These are phyloP conservation scores for Spongilla lacustris DNA, from an alignment of 37 sponge, comb jelly and placozoan species.

Conservation along the genomic window DNA sequence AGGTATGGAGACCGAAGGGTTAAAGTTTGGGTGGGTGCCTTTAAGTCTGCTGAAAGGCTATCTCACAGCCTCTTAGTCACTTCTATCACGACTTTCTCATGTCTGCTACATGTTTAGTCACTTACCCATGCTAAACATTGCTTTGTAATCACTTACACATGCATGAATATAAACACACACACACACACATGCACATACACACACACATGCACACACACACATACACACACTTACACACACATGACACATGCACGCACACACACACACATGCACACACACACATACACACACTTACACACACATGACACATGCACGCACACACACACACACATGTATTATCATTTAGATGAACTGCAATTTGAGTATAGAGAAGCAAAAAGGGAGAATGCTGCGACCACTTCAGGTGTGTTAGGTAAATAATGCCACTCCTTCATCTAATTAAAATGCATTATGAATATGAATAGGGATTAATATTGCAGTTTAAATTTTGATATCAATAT, in stretches of 20 bases:
- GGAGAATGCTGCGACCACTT: not conserved
- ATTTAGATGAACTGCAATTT: not conserved
- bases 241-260: not conserved
- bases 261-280: not conserved
- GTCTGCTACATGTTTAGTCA: no score
- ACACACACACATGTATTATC: not conserved
- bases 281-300: not conserved
- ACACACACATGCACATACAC: not conserved
- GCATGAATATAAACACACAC: not conserved
- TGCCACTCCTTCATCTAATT: not conserved
- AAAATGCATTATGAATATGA: no score
- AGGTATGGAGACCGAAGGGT: not conserved
- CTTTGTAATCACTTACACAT: not conserved
- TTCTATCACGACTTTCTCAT: no score
- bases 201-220: not conserved
- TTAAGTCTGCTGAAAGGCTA: no score
- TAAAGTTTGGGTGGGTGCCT: not conserved
- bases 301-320: not conserved
- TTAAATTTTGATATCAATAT: no score
- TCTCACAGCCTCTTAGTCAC: no score
- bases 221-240: not conserved
- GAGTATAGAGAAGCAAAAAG: not conserved
- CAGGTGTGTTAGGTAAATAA: not conserved
- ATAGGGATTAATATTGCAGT: no score
- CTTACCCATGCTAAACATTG: no score